These are phyloP conservation scores for Eupithecia inturbata DNA, from an alignment of 2,888 invertebrate genomes.

Conservation along the genomic window DNA sequence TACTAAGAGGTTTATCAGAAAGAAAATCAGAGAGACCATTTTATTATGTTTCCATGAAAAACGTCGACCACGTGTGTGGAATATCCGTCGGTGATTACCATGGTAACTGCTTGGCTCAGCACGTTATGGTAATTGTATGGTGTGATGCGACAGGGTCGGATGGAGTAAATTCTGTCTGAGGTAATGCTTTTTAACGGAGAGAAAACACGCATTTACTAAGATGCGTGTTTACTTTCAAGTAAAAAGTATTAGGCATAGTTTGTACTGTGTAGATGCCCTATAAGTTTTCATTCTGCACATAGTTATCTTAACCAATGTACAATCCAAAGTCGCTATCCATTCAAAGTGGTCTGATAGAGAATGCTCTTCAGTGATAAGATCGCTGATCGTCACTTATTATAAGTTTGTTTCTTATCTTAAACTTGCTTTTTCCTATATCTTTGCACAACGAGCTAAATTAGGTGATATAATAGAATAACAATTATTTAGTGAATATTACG, in stretches of 20 bases:
- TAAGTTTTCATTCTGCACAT: not conserved
- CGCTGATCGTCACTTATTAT: not conserved
- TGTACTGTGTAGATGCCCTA: too few relatives aligned
- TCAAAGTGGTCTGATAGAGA: not conserved
- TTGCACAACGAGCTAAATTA: too few relatives aligned
- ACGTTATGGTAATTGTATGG: slow-evolving; percentile 8
- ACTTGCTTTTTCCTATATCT: too few relatives aligned
- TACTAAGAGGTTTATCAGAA: not conserved
- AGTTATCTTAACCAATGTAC: too few relatives aligned
- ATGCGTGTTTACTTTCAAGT: too few relatives aligned
- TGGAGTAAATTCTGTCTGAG: not conserved
- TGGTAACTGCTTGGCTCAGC: not conserved
- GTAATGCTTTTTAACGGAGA: too few relatives aligned
- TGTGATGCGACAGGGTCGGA: not conserved
- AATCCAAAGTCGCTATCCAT: too few relatives aligned
- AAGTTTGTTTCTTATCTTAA: too few relatives aligned
- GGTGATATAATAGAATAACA: too few relatives aligned
- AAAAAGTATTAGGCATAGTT: too few relatives aligned
- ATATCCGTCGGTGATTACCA: slow-evolving; percentile 20
- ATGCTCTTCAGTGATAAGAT: not conserved
- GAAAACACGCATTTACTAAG: too few relatives aligned
- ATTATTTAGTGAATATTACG: too few relatives aligned
- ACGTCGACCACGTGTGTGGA: slow-evolving; percentile 20
- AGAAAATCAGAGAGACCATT: slow-evolving; percentile 16
- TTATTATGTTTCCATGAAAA: slow-evolving; percentile 19